Evolutionary conservation across 2,888 invertebrate genomes (phyloP), one percentile per base, ranked within the genome.

Genomic region (Ormyrus labotus): DNA sequence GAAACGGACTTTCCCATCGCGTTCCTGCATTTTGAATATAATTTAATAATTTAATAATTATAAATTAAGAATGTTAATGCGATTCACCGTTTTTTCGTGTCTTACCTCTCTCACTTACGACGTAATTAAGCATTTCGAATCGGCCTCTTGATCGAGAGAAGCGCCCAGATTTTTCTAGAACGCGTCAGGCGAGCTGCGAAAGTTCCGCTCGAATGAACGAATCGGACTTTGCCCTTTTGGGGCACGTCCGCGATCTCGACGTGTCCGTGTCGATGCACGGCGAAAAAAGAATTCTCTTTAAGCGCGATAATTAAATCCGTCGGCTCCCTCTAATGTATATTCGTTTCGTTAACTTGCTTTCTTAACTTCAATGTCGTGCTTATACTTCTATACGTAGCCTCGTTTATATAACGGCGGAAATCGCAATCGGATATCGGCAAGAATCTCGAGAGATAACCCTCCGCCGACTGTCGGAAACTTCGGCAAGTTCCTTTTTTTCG

Each of bases 41-140:
- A 34, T 34, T 34, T 34, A 34, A 34, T 34, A 34, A 34, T 34
- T 34, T 34, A 34, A 34, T 34, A 34, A 34, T 34, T 34, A 34
- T 34, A 34, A 34, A 34, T 34, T 34, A 34, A 34, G 34, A 34
- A 34, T 34, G 34, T 3, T 34, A 34, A 34, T 34, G 34, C 34
- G 34, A 34, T 34, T 34, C 34, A 34, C 2, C 34, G 34, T 34
- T 34, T 34, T 34, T 34, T 4, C 34, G 4, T 34, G 34, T 2
- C 34, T 34, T 34, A 34, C 34, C 34, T 4, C 34, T 34, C 34
- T 3, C 34, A 34, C 4, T 3, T 34, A 34, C 4, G 34, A 4
- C 34, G 71, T 80, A 80, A 79, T 79, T 74, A 57, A 76, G 68
- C 55, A 67, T 76, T 76, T 76, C 53, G 60, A 76, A 71, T 76